Conservation (phyloP, 1,140 invertebrate genomes). For the Musca domestica region DNA sequence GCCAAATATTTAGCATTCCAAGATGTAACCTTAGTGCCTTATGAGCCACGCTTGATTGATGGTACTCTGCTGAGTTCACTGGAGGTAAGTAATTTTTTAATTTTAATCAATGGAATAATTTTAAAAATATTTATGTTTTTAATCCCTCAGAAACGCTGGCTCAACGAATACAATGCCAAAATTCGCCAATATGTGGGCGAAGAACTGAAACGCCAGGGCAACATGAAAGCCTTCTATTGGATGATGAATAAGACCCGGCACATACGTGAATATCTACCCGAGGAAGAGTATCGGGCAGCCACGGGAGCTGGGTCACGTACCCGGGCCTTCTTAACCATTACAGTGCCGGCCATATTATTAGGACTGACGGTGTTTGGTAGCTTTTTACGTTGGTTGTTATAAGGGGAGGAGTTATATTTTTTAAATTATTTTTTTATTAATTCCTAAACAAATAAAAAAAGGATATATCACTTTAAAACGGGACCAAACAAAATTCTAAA, state of each 20-base stretch:
- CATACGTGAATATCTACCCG: constrained; percentile 59
- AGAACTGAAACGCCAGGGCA: constrained; percentile 66
- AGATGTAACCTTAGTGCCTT: constrained; percentile 86
- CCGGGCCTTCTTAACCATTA: constrained; percentile 24
- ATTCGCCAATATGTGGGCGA: constrained; percentile 68
- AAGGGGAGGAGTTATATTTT: background rate
- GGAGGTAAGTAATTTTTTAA: constrained; percentile 61
- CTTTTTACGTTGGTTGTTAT: constrained; percentile 26
- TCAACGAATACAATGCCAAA: constrained; percentile 75
- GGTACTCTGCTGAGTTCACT: constrained; percentile 69
- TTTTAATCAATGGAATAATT: background rate
- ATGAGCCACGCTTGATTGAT: constrained; percentile 88
- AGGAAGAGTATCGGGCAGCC: constrained; percentile 46
- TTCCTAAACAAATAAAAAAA: too few relatives aligned
- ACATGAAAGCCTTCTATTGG: constrained; percentile 73
- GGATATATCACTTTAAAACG: too few relatives aligned
- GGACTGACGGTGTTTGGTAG: constrained; percentile 26
- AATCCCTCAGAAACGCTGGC: constrained; percentile 66
- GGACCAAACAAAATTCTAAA: too few relatives aligned
- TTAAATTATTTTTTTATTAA: too few relatives aligned
- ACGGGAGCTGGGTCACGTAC: constrained; percentile 18
- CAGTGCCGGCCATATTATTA: constrained; percentile 27
- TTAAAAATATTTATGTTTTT: constrained; percentile 13
- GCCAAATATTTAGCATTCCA: constrained; percentile 69
- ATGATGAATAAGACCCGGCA: constrained; percentile 74